A percentile compares a stretch with the other conserved stretches of the same genome.
Evolutionary conservation across 2,888 invertebrate genomes (phyloP).

Genomic region (Nymphalis c-album): DNA sequence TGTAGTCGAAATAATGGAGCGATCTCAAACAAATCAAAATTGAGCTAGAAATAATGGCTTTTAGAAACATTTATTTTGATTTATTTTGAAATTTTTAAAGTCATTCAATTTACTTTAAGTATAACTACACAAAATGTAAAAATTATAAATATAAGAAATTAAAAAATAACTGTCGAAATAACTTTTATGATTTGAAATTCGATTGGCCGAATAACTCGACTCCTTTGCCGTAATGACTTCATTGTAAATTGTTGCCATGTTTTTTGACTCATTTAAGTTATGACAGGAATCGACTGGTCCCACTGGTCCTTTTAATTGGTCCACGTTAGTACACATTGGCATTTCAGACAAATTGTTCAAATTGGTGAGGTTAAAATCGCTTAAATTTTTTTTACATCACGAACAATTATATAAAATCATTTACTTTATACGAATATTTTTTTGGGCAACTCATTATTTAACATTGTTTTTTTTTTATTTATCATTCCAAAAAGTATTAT

Average conservation of each 20-base stretch:
- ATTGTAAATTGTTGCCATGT: slow-evolving; percentile 50
- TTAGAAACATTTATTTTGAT: too few relatives aligned
- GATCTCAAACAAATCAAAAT: too few relatives aligned
- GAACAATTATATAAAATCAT: background rate
- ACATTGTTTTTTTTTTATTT: background rate
- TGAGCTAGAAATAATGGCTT: too few relatives aligned
- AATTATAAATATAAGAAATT: too few relatives aligned
- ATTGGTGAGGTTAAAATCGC: slow-evolving; percentile 6
- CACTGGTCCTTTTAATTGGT: slow-evolving; percentile 10
- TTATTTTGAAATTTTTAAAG: too few relatives aligned
- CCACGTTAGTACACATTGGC: slow-evolving; percentile 13
- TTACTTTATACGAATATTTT: background rate
- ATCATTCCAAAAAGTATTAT: too few relatives aligned
- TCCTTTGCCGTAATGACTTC: slow-evolving; percentile 57
- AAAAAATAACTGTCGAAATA: too few relatives aligned
- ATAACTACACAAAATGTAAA: too few relatives aligned
- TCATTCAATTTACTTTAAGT: too few relatives aligned
- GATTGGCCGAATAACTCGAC: slow-evolving; percentile 14
- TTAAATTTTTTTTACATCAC: background rate
- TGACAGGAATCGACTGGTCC: slow-evolving; percentile 22
- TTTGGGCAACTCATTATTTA: background rate
- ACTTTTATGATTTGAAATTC: background rate
- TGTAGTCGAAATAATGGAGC: too few relatives aligned
- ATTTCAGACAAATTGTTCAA: slow-evolving; percentile 22
- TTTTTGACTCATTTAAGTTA: slow-evolving; percentile 31